Conservation (phyloP, 2,888 invertebrate species). For the Thysanoteuthis rhombus region DNA sequence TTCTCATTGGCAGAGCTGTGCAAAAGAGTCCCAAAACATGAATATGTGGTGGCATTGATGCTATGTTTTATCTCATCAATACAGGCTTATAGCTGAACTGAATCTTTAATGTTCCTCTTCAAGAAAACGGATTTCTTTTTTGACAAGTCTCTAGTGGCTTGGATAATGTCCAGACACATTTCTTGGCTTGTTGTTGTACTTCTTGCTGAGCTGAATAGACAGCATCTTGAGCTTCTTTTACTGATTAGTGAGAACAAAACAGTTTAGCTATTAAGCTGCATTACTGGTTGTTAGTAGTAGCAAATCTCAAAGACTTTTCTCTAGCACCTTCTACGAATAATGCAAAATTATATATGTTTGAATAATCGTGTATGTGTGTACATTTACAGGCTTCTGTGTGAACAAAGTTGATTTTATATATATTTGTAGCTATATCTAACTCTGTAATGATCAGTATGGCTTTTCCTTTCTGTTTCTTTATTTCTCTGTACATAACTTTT, state of each 20-base stretch:
- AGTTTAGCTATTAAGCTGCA: background rate
- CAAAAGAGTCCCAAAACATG: background rate
- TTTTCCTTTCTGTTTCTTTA: too few species aligned
- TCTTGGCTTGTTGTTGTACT: background rate
- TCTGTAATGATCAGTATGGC: too few species aligned
- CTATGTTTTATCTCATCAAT: slow-evolving; percentile 12
- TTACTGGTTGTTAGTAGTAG: background rate
- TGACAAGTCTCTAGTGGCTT: background rate
- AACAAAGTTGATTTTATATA: too few species aligned
- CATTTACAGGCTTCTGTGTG: too few species aligned
- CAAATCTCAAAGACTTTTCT: background rate
- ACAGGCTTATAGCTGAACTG: background rate
- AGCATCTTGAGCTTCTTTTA: background rate
- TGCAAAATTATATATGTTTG: too few species aligned
- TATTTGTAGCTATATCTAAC: too few species aligned
- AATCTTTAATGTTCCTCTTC: slow-evolving; percentile 12
- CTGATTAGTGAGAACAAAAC: background rate
- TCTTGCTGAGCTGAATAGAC: background rate
- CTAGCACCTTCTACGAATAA: background rate
- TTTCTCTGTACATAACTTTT: too few species aligned
- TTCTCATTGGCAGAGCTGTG: background rate
- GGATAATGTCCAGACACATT: background rate
- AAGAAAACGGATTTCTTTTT: background rate
- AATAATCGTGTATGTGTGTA: too few species aligned
- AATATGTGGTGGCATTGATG: background rate